Evolutionary conservation across 2,113 vertebrate genomes (phyloP).

Genomic region (pig (Sus scrofa)): T2T-Sscrofa CM000828.6:41179001-41179500

Average conservation of each 20-base stretch:
- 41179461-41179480: background rate
- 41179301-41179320: background rate
- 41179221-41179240: background rate
- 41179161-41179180: background rate
- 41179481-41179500: background rate
- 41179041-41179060: background rate
- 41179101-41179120: background rate
- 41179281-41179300: background rate
- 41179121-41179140: background rate
- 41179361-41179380: background rate
- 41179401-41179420: background rate
- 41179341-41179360: background rate
- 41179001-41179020: background rate
- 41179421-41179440: background rate
- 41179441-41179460: background rate
- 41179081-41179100: background rate
- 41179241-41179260: background rate
- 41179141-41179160: background rate
- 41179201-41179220: background rate
- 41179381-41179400: background rate
- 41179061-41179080: background rate
- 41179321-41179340: background rate
- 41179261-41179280: background rate
- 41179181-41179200: background rate
- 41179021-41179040: background rate